Base-by-base conservation (phyloP, 2,888 invertebrate species). In the Apotomis betuletana region DNA sequence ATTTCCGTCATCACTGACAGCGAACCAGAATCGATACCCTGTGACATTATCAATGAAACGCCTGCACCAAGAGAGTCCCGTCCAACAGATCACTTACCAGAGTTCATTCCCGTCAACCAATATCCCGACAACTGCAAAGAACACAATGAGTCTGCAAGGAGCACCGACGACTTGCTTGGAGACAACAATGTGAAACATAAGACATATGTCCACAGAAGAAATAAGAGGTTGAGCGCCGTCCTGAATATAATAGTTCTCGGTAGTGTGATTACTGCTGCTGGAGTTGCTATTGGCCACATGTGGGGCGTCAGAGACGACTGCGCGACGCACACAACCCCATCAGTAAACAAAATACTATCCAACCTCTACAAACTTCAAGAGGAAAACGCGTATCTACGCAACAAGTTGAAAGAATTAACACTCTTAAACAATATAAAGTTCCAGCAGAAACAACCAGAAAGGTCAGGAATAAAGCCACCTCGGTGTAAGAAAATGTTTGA, bases 1-100 rank as follows among this genome's bases (percentile, higher is more conserved):
- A 93, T 94, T 82, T 93, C 93, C 57, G 89, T 94, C 68, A 94
- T 94, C 65, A 93, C 89, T 75, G 93, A 94, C 77, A 92, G 93
- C 79, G 93, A 94, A 65, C 87, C 87, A 60, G 93, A 93, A 75
- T 83, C 83, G 71, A 70, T 81, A 68, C 83, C 84, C n/a, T 85
- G 83, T 78, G 87, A 89, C 70, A 71, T 83, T 12, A 80, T 76
- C 70, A 83, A 80, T 76, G 83, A 87, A 60, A 81, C 80, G 46
- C 49, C 55, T 69, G 78, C 76, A 77, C 67, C 79, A 61, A 60
- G 77, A 68, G 86, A 85, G 74, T 81, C 74, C 78, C 78, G 73
- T 81, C 83, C 84, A 77, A 69, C 80, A 68, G 84, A 84, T 77
- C 67, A 77, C 61, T 74, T 78, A 62, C 58, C 82, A 13, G 79